Base-by-base conservation (phyloP, 2,797 vertebrate genomes). In the Schizopygopsis pylzovi region DNA sequence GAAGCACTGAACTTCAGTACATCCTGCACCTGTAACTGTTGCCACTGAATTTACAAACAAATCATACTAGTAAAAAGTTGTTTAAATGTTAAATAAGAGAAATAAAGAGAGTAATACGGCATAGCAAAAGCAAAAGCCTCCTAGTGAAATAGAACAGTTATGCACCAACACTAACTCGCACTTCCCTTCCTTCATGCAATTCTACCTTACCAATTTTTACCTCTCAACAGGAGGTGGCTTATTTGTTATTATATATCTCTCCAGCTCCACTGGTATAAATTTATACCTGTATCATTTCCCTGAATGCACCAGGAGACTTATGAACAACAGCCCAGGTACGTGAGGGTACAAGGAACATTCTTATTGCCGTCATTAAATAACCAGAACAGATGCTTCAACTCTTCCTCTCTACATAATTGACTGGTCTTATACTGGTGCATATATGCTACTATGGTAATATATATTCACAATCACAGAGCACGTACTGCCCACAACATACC, bases 351-450 rank as follows among this genome's bases (percentile, higher is more conserved):
- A 76, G 75, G 78, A 83, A 82, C 71, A 4, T 43, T 84, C 70
- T 86, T 72, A 89, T 89, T 84, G 81, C 45, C 9, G 5, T 81
- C 84, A 85, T 89, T 85, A 81, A 41, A 85, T 63, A 86, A 25
- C 78, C 78, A 65, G 56, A 85, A 81, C 84, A 85, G 78, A 85
- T 85, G 84, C 84, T 85, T 85, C 68, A 85, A 45, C 37, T 86
- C 72, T 83, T 39, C 47, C 47, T 71, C 79, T 71, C 79, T 20
- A 12, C 49, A 47, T 77, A 39, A 77, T 87, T 85, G 81, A 81
- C 82, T 52, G 39, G 61, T 85, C 37, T 63, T 85, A 41, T 81
- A 59, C 68, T 41, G 71, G 63, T 81, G 85, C 37, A 41, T 83
- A 87, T 85, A 85, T 20, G 6, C 33, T 43, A 18, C 73, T 49